Base-by-base conservation (phyloP, 2,113 vertebrate genomes). In the Sorex fumeus region DNA sequence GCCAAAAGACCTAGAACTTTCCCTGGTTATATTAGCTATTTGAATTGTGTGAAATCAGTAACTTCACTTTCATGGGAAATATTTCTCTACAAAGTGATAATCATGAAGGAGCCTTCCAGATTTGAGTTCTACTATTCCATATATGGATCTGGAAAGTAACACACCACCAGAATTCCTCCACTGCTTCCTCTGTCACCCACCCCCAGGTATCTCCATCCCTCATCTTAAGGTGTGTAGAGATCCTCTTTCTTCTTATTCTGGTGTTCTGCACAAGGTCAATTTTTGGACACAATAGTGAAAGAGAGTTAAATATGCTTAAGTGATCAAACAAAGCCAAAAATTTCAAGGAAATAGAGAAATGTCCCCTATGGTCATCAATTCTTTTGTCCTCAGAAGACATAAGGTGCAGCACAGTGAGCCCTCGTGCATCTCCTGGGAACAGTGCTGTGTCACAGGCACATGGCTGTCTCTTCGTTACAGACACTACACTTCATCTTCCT, bases 231-330 rank as follows among this genome's bases (percentile, higher is more conserved):
- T 32, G 40, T 34, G 21, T 27, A 23, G 30, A 71, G 47, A 6
- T 23, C 43, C 45, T 18, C 45, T 64, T 13, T 72, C 27, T 23
- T 40, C 47, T 47, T 76, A 32, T 28, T 34, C 43, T 43, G 60
- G 36, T 36, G 25, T 67, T 77, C 16, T 36, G 74, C 19, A 50
- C 32, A 36, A 2, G 43, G 74, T 40, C 30, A 50, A 67, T 4
- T 11, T 67, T 87, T 87, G 50, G 85, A 78, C 30, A 69, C 36
- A 67, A 53, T 30, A 88, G 28, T 21, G 40, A 40, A 88, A 78
- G 74, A 78, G 36, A 88, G 11, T 27, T 50, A 78, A 34, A 50
- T 36, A 69, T 78, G 77, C n/a, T 34, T 32, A 76, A 45, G 36
- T 40, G 25, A 50, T 47, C 36, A 7, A 78, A 69, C 62, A 67